Evolutionary conservation across 2,113 vertebrate species (phyloP).

Genomic region (Hassar affinis): DNA sequence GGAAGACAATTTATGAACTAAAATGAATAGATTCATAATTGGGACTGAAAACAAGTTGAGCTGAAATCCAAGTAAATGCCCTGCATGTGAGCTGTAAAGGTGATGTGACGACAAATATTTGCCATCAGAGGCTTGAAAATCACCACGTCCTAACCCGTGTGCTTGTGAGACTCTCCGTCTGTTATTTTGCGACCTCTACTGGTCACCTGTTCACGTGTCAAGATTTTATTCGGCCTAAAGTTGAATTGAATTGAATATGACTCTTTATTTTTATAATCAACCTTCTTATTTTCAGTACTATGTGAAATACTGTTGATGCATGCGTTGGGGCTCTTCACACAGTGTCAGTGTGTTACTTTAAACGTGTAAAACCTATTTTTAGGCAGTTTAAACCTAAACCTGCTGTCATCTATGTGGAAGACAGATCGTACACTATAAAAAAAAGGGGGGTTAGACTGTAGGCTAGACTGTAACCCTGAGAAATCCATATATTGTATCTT

Average conservation of each 20-base stretch:
- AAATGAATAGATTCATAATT: neutral
- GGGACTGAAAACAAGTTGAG: neutral
- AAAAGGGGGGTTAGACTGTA: neutral
- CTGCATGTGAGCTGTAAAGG: neutral
- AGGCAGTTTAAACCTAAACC: neutral
- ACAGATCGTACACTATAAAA: slow-evolving; percentile 23
- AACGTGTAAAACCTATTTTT: neutral
- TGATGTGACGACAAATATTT: neutral
- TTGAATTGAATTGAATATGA: too few species aligned
- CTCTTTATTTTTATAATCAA: too few species aligned
- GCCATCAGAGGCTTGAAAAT: neutral
- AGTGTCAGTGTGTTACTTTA: neutral
- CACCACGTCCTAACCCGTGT: neutral
- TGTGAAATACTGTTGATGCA: neutral
- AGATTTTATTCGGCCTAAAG: neutral
- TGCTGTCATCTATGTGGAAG: slow-evolving; percentile 53
- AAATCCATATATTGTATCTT: neutral
- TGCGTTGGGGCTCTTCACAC: neutral
- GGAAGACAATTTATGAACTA: neutral
- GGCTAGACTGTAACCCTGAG: neutral
- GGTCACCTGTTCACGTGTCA: slow-evolving; percentile 29
- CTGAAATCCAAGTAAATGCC: neutral
- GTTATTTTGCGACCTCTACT: slow-evolving; percentile 56
- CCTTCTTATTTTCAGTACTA: too few species aligned
- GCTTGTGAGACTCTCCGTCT: slow-evolving; percentile 10